Evolutionary conservation across 2,888 invertebrate genomes (phyloP), one percentile per base, ranked within the genome.

Genomic region (Biston betularia): DNA sequence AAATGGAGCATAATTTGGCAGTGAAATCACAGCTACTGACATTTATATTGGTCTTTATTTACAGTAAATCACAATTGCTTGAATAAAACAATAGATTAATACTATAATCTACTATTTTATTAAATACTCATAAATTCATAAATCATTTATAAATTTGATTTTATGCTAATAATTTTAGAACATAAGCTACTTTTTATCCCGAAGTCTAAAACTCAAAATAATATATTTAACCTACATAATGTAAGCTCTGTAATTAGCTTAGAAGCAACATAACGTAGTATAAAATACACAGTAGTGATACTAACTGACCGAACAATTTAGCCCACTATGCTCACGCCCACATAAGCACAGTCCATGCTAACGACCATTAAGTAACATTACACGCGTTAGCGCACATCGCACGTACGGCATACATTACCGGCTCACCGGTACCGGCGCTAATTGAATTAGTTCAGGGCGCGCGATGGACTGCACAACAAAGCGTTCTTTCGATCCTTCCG

Each of bases 371-470:
- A 42, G 65, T 46, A 48, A 68, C 62, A 60, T 70, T 69, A 69
- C 65, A 69, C 69, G 67, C 61, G 68, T 71, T 72, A 72, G 66
- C 59, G 60, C 53, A 66, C 71, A 70, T 72, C 65, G 70, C 69
- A 69, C 72, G 69, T 73, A 63, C 60, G 53, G 62, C 67, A 57
- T 74, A 72, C 72, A 73, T 63, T 71, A 68, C 65, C 61, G 79
- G 77, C 79, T 80, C 78, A 81, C 77, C 70, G 75, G 65, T 69
- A 69, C 74, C 75, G 79, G 76, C 80, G 78, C 72, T 90, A 90
- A 91, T 91, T 87, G 80, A 85, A 89, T 91, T 90, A 90, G 83
- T 78, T 72, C 79, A 81, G 83, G 80, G 82, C 80, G 86, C 83
- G 88, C 86, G 84, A 85, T 77, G 78, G 82, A 79, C 79, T 82